These are phyloP conservation scores for Cynocephalus volans DNA, from an alignment of 2,113 vertebrate species.

Conservation along the genomic window DNA sequence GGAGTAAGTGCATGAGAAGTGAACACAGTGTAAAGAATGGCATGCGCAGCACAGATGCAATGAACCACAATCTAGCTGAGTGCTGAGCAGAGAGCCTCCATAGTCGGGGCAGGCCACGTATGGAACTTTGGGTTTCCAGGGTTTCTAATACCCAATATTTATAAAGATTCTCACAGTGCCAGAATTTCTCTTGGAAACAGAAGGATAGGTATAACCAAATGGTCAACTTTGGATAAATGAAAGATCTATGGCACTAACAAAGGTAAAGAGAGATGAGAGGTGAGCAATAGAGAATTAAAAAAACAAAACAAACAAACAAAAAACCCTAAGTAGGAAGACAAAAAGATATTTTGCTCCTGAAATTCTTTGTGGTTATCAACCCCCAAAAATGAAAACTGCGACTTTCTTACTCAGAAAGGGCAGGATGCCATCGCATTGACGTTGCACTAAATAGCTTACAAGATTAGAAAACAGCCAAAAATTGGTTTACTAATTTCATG, in stretches of 20 bases:
- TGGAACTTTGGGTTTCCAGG: background rate
- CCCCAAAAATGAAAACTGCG: background rate
- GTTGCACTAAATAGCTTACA: background rate
- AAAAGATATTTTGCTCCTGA: background rate
- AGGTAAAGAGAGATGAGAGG: background rate
- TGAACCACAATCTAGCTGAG: background rate
- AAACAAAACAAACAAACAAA: background rate
- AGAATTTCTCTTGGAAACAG: background rate
- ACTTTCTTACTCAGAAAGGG: background rate
- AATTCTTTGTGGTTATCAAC: background rate
- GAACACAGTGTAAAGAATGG: background rate
- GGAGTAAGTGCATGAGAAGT: background rate
- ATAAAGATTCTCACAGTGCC: background rate
- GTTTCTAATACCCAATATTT: background rate
- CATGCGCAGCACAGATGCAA: background rate
- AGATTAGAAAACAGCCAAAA: background rate
- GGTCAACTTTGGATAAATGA: background rate
- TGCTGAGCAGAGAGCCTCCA: rapidly evolving
- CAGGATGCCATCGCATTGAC: background rate
- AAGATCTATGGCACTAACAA: background rate
- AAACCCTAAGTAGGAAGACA: background rate
- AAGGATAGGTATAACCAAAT: background rate
- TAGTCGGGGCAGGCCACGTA: rapidly evolving
- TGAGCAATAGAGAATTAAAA: background rate
- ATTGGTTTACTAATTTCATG: background rate